Evolutionary conservation across 2,888 invertebrate genomes (phyloP).

Genomic region (Drosophila picticornis): DNA sequence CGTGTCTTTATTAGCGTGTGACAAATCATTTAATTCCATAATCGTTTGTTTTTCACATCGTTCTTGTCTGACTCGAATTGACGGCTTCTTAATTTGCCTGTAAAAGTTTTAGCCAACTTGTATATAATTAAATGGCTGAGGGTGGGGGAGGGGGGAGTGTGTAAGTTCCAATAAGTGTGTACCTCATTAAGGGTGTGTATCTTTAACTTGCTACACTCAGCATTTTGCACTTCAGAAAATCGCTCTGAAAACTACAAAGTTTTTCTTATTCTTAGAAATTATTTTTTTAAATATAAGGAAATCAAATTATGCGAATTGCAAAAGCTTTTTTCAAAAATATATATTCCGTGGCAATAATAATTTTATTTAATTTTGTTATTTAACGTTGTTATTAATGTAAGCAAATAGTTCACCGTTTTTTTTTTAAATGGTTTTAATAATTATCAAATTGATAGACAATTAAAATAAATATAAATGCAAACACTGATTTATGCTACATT

Average conservation of each 20-base stretch:
- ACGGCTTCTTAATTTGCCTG: conserved; percentile 40
- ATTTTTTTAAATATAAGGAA: neutral
- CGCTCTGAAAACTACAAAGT: neutral
- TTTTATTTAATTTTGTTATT: neutral
- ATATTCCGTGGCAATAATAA: neutral
- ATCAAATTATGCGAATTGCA: neutral
- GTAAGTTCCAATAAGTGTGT: neutral
- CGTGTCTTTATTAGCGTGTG: conserved; percentile 49
- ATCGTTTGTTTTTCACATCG: conserved; percentile 34
- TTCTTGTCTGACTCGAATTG: conserved; percentile 31
- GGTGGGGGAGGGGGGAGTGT: neutral
- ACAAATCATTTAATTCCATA: conserved; percentile 72
- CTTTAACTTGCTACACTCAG: neutral
- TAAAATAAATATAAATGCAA: neutral
- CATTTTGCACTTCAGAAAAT: neutral
- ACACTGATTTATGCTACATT: rapidly evolving
- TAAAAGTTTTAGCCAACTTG: neutral
- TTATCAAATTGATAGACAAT: neutral
- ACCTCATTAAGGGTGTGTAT: neutral
- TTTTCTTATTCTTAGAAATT: neutral
- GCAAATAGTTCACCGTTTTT: neutral
- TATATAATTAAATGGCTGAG: neutral
- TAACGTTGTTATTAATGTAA: neutral
- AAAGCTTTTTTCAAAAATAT: neutral
- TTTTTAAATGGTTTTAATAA: neutral